These are phyloP conservation scores for Fragum sueziense DNA, from an alignment of 2,888 invertebrate species.

Conservation along the genomic window DNA sequence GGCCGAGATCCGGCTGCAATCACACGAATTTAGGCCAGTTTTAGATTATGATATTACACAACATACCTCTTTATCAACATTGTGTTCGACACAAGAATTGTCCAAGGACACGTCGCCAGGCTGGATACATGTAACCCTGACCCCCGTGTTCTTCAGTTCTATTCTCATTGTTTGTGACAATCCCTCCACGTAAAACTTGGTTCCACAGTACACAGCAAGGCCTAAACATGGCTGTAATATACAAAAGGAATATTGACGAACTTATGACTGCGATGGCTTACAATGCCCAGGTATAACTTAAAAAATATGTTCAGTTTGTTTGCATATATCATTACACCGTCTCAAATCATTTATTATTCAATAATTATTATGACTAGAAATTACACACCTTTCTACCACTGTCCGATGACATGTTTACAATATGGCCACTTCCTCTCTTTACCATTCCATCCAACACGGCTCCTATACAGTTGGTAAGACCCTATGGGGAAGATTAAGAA, in stretches of 20 bases:
- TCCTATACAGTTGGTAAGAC: slow-evolving; percentile 81
- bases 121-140: slow-evolving; percentile 82
- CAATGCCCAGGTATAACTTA: too few relatives aligned
- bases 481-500: too few relatives aligned
- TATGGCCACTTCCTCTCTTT: slow-evolving; percentile 81
- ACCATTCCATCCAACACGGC: slow-evolving; percentile 81
- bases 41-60: too few relatives aligned
- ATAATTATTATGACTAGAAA: too few relatives aligned
- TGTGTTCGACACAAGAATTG: slow-evolving; percentile 67
- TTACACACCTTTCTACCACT: slow-evolving; percentile 81
- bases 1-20: slow-evolving; percentile 80
- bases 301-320: too few relatives aligned
- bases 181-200: slow-evolving; percentile 83
- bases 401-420: slow-evolving; percentile 83
- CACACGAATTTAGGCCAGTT: too few relatives aligned
- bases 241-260: too few relatives aligned
- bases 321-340: too few relatives aligned
- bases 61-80: slow-evolving; percentile 81
- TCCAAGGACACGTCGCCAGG: slow-evolving; percentile 82
- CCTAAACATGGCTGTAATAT: slow-evolving; percentile 81
- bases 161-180: slow-evolving; percentile 81
- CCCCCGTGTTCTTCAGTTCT: slow-evolving; percentile 79
- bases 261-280: too few relatives aligned
- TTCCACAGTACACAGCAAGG: slow-evolving; percentile 83
- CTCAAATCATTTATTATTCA: too few relatives aligned